Evolutionary conservation across 2,113 vertebrate species (phyloP).

Genomic region (Ictalurus punctatus): DNA sequence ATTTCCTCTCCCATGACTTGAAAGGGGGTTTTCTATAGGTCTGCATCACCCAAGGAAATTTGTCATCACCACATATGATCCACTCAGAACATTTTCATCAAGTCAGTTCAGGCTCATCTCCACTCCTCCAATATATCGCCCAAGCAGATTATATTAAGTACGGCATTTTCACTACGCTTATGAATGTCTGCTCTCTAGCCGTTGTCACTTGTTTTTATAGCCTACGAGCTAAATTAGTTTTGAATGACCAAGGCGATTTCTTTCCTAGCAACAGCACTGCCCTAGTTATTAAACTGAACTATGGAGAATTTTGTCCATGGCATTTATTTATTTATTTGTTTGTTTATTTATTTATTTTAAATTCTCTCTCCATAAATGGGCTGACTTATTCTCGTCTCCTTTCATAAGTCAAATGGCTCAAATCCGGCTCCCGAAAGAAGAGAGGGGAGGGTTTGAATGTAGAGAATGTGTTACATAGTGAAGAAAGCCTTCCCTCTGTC

Average conservation of each 20-base stretch:
- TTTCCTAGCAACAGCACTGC: slow-evolving; percentile 19
- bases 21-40: slow-evolving; percentile 75
- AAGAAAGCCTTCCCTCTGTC: slow-evolving; percentile 64
- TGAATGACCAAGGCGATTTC: slow-evolving; percentile 47
- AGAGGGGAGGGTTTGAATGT: not conserved
- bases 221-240: slow-evolving; percentile 52
- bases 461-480: slow-evolving; percentile 58
- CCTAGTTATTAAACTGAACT: slow-evolving; percentile 34
- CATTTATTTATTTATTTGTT: no score
- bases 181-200: slow-evolving; percentile 38
- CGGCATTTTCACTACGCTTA: not conserved
- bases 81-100: slow-evolving; percentile 67
- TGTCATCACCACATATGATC: slow-evolving; percentile 65
- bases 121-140: slow-evolving; percentile 63
- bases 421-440: slow-evolving; percentile 33
- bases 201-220: slow-evolving; percentile 48
- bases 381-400: slow-evolving; percentile 64
- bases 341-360: slow-evolving; percentile 22
- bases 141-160: slow-evolving; percentile 40
- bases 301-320: not conserved
- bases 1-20: slow-evolving; percentile 62
- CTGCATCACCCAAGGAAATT: slow-evolving; percentile 76
- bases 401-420: slow-evolving; percentile 44
- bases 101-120: slow-evolving; percentile 47
- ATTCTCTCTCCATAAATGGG: slow-evolving; percentile 65